phyloP scores from a whole-genome alignment of 53 echinoderm and acorn worm genomes.

The Apostichopus leukothele region DNA sequence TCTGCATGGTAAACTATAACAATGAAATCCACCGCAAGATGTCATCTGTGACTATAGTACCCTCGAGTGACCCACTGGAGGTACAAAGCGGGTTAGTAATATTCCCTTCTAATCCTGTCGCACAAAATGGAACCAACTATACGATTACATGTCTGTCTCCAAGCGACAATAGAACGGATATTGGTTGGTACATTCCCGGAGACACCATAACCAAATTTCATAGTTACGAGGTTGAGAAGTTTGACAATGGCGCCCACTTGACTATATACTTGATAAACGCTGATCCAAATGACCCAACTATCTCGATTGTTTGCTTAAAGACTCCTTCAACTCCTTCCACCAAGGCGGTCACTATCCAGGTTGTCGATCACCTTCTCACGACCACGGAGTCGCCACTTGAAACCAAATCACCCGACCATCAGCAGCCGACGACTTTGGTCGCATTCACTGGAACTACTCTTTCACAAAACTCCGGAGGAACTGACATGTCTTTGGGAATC shows the following conservation, averaged over 20 bases:
- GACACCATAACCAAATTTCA: neutral
- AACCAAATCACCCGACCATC: neutral
- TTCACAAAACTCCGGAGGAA: neutral
- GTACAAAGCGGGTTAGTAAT: slow-evolving; percentile 6
- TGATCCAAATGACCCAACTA: neutral
- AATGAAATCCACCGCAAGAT: neutral
- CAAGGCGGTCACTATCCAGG: neutral
- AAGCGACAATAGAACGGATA: slow-evolving; percentile 1
- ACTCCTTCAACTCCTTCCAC: neutral
- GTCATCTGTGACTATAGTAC: slow-evolving; percentile 16
- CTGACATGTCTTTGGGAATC: neutral
- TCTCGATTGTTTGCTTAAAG: neutral
- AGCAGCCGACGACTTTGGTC: neutral
- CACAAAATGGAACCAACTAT: slow-evolving; percentile 25
- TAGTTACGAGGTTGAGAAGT: neutral
- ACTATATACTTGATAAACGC: neutral
- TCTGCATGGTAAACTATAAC: neutral
- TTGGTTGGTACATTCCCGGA: slow-evolving; percentile 18
- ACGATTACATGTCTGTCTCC: slow-evolving; percentile 20
- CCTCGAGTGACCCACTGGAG: neutral
- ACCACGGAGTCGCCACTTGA: slow-evolving; percentile 12
- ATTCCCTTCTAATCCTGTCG: slow-evolving; percentile 29
- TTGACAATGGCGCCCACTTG: slow-evolving; percentile 22
- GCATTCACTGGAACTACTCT: neutral
- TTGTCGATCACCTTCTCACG: neutral